Evolutionary conservation across 2,113 vertebrate species (phyloP), one percentile per base, ranked within the genome.

Genomic region (Columba janthina): DNA sequence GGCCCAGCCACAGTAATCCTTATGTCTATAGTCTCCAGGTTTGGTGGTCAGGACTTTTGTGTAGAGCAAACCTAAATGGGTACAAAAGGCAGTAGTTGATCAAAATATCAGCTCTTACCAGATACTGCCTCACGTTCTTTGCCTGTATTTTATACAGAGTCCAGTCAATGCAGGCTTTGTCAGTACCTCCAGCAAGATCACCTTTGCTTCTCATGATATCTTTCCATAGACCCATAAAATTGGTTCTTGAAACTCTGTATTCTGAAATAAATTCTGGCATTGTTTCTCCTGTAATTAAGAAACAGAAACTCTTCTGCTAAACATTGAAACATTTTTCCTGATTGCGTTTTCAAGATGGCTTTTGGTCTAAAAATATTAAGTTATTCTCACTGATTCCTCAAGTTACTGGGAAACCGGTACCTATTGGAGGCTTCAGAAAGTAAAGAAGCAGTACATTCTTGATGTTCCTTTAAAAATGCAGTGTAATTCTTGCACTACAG

Each of bases 351-450:
- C 87, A 95, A 69, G 92, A 64, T 96, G 64, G 12, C 31, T 95
- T 96, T 97, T 96, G 73, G 90, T 94, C 77, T 91, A 76, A 95
- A 91, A 90, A 31, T 57, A 81, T 38, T 51, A 96, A 78, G 60
- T 28, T 31, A n/a, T 86, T 94, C 74, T 92, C 74, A 79, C 40
- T n/a, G 66, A 58, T 44, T 78, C 29, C 34, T 42, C 20, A 77
- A 4, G 24, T 54, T 26, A 58, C 70, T 91, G 81, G 73, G 67
- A 76, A 95, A 72, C 31, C 42, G 75, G 11, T 58, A 48, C 25
- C 26, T 60, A n/a, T 31, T 48, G 11, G 48, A 64, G 29, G 18
- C 60, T 93, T 93, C 15, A 56, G 40, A 57, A 67, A 57, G 62
- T 46, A 92, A 32, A 79, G 22, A 44, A 83, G 29, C 22, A 36